Percentiles rank a stretch among this genome's conserved stretches.
phyloP scores from a whole-genome alignment of 2,113 vertebrate genomes.

The Circaetus cinerascens region DNA sequence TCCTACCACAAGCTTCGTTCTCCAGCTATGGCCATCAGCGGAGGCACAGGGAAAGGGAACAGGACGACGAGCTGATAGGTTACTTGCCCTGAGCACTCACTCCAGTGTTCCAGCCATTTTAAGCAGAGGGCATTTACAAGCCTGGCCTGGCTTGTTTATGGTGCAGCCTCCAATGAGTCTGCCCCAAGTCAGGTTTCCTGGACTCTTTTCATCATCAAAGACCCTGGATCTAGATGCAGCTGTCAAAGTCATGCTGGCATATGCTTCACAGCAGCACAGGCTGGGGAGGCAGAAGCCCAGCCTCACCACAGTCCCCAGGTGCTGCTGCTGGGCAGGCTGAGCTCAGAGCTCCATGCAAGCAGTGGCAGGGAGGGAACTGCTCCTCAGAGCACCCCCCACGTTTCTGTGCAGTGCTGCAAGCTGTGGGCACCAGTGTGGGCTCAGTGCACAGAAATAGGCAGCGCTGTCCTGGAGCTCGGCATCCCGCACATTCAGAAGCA shows the following conservation, averaged over 20 bases:
- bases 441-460: background rate
- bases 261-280: background rate
- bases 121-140: background rate
- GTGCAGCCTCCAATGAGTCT: background rate
- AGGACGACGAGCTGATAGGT: background rate
- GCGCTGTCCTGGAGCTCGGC: background rate
- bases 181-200: background rate
- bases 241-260: background rate
- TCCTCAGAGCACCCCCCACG: background rate
- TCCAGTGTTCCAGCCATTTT: background rate
- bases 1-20: background rate
- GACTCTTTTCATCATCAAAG: background rate
- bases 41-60: background rate
- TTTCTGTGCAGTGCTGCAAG: background rate
- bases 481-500: background rate
- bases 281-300: background rate
- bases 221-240: background rate
- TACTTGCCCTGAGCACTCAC: background rate
- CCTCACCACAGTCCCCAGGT: background rate
- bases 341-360: background rate
- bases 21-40: background rate
- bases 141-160: background rate
- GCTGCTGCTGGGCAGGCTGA: background rate
- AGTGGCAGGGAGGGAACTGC: background rate
- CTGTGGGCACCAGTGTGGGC: background rate